phyloP scores from a whole-genome alignment of 2,797 vertebrate species.

The Scolopax bukidnonensis region DNA sequence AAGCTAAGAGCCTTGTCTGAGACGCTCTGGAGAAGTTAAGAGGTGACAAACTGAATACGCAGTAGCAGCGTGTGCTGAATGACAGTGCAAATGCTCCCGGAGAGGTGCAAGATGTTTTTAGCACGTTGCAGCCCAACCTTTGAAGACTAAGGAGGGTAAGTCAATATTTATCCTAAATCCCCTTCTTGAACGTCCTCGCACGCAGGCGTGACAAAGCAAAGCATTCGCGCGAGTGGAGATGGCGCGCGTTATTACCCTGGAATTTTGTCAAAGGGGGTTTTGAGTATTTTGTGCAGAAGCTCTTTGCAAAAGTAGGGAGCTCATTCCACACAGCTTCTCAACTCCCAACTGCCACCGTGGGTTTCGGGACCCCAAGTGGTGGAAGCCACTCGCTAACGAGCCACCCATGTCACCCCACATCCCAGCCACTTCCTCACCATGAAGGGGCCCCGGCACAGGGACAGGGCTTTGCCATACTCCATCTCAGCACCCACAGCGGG shows the following conservation, averaged over 20 bases:
- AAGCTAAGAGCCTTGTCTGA: background rate
- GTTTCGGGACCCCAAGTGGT: accelerated
- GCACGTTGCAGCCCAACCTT: accelerated
- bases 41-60: background rate
- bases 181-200: background rate
- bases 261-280: background rate
- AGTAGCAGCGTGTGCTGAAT: background rate
- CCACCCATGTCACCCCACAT: background rate
- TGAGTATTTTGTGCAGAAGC: accelerated
- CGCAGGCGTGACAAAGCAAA: accelerated
- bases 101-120: background rate
- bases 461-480: accelerated
- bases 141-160: background rate
- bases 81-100: background rate
- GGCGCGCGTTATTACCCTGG: accelerated
- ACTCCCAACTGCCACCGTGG: background rate
- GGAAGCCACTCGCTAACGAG: accelerated
- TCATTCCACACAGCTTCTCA: accelerated
- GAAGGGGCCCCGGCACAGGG: accelerated
- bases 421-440: accelerated
- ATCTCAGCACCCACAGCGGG: accelerated
- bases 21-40: background rate
- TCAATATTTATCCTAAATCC: background rate
- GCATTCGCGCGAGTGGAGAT: accelerated
- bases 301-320: accelerated